Evolutionary conservation across 1,140 invertebrate species (phyloP), one percentile per base, ranked within the genome.

Genomic region (Temnothorax longispinosus): DNA sequence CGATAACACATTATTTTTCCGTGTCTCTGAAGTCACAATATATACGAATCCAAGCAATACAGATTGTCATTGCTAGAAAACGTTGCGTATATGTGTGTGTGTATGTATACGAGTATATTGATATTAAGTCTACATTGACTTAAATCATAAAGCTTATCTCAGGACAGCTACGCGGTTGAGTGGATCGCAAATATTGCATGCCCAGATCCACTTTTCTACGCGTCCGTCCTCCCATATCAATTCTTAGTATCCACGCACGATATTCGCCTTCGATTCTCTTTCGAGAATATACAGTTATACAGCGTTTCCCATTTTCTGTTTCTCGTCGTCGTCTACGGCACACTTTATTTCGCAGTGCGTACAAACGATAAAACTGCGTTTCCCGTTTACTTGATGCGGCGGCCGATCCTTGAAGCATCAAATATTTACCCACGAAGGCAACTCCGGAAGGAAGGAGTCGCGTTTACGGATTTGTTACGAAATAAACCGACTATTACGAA

Each of bases 81-180:
- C 47, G 60, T 72, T 44, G 65, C 54, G 69, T 50, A 1, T 18
- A 5, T 54, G 15, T 58, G 32, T 62, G 35, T 27, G 27, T 27
- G 35, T 64, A n/a, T 64, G 10, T 64, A 18, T 35, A 50, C 52
- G 84, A 52, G 52, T 44, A 72, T 82, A 62, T 81, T 52, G 85
- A 87, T 87, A 86, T 86, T 81, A 87, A 86, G 64, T 88, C 87
- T 86, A 74, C 82, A 76, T 85, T 86, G 75, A 85, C 82, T 85
- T 78, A 81, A 86, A 85, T 86, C 82, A 88, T 88, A 85, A 85
- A 86, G 65, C 71, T 86, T 86, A 85, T 78, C 62, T 32, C 69
- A 21, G 4, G 69, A 80, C 41, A 74, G 47, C 65, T 52, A 54
- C 58, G 65, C 50, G 80, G 81, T 64, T 85, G 86, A 87, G 86